phyloP scores from a whole-genome alignment of 2,888 invertebrate genomes.

The Lottia gigantea region DNA sequence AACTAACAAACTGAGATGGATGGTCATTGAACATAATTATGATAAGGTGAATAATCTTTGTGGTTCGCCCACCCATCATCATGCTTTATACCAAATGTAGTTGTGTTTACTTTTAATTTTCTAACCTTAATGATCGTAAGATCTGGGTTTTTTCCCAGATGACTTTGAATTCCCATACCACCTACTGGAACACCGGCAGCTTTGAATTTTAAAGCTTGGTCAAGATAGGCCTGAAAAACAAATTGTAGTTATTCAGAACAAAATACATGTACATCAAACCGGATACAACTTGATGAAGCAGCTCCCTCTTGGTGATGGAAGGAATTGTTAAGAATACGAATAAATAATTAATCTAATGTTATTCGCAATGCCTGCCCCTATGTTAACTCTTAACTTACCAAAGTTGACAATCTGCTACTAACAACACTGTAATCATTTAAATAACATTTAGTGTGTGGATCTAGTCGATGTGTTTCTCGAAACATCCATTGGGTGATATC shows the following conservation, averaged over 20 bases:
- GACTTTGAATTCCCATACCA: conserved; percentile 28
- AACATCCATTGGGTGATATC: conserved; percentile 16
- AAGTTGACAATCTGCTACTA: background rate
- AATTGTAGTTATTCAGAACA: no score
- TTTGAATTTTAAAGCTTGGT: conserved; percentile 17
- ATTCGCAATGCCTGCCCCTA: no score
- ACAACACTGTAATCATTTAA: conserved; percentile 18
- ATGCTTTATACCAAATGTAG: no score
- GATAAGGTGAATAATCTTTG: no score
- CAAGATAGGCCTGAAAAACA: conserved; percentile 19
- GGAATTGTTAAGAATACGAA: background rate
- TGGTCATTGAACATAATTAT: no score
- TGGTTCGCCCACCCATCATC: no score
- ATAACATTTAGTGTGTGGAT: conserved; percentile 5
- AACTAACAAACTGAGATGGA: no score
- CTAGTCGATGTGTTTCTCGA: conserved; percentile 11
- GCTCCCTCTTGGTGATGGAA: no score
- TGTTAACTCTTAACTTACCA: no score
- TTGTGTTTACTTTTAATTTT: background rate
- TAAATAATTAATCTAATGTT: no score
- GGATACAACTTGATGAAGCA: no score
- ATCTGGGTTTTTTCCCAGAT: conserved; percentile 14
- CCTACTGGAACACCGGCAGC: conserved; percentile 20
- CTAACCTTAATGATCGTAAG: conserved; percentile 13
- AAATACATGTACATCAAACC: no score